Percentiles rank a stretch among this genome's conserved stretches.
Conservation (phyloP, 2,113 vertebrate species). For the Zootoca vivipara region DNA sequence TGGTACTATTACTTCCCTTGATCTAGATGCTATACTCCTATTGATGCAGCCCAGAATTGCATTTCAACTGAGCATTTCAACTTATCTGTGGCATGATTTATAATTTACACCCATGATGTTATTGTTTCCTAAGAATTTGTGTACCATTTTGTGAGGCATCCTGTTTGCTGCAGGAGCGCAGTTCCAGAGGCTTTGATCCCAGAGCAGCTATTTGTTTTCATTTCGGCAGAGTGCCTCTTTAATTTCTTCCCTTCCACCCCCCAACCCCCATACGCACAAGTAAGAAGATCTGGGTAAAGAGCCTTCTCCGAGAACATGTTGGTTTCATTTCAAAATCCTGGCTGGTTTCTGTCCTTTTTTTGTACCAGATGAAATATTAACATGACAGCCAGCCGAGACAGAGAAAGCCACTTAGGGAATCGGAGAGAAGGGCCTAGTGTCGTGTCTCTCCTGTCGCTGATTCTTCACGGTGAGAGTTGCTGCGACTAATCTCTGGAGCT, state of each 20-base stretch:
- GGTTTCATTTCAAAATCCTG: not conserved
- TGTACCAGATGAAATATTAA: conserved; percentile 24
- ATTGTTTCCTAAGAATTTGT: not conserved
- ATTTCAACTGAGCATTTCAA: too few relatives aligned
- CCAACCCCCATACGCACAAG: too few relatives aligned
- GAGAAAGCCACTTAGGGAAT: conserved; percentile 3
- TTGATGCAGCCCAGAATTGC: too few relatives aligned
- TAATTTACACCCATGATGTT: not conserved
- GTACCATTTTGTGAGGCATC: not conserved
- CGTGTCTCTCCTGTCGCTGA: not conserved
- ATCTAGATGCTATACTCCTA: too few relatives aligned
- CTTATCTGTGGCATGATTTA: not conserved
- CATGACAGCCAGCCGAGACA: not conserved
- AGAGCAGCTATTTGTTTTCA: not conserved
- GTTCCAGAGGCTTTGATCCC: not conserved
- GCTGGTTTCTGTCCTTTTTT: not conserved
- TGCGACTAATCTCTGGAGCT: not conserved
- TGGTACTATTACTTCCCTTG: too few relatives aligned
- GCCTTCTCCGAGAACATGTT: not conserved
- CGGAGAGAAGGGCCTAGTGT: not conserved
- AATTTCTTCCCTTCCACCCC: not conserved
- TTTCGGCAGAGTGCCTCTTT: not conserved
- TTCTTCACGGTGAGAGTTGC: not conserved
- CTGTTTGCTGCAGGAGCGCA: not conserved
- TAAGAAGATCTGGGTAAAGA: too few relatives aligned